Conservation (phyloP, 2,113 vertebrate genomes). For the Gobius niger region DNA sequence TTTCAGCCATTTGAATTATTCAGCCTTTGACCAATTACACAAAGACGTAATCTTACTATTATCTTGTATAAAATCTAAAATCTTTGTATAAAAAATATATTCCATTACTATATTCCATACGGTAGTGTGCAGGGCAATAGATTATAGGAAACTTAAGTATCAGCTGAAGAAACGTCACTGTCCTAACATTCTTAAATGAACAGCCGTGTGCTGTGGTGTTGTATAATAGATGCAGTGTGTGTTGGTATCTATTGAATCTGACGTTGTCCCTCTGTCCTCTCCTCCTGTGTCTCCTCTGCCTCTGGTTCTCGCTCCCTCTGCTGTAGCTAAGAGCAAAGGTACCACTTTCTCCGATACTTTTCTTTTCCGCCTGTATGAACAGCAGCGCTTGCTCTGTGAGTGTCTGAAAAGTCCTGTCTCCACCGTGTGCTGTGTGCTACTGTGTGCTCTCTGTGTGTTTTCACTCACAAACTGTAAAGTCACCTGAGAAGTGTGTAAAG, state of each 20-base stretch:
- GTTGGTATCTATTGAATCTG: not conserved
- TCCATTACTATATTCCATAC: too few relatives aligned
- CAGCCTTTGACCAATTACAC: too few relatives aligned
- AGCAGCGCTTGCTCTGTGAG: conserved; percentile 60
- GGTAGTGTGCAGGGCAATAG: too few relatives aligned
- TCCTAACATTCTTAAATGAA: not conserved
- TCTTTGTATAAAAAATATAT: too few relatives aligned
- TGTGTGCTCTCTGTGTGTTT: conserved; percentile 47
- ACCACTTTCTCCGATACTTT: conserved; percentile 78
- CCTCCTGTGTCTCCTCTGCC: conserved; percentile 28
- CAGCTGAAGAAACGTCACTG: not conserved
- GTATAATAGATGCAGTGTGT: conserved; percentile 6
- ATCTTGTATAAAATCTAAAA: too few relatives aligned
- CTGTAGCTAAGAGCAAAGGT: conserved; percentile 99
- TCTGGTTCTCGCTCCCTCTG: conserved; percentile 56
- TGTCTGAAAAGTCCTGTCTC: conserved; percentile 37
- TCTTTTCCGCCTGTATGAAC: conserved; percentile 68
- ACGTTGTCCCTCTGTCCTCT: conserved; percentile 52
- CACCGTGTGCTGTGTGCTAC: conserved; percentile 44
- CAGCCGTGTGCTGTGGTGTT: not conserved
- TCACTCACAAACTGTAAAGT: conserved; percentile 24
- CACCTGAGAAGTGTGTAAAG: not conserved
- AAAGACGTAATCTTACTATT: too few relatives aligned
- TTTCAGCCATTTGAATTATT: too few relatives aligned
- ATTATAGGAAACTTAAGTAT: too few relatives aligned